Evolutionary conservation across 2,797 vertebrate genomes (phyloP).

Genomic region (Mus caroli): DNA sequence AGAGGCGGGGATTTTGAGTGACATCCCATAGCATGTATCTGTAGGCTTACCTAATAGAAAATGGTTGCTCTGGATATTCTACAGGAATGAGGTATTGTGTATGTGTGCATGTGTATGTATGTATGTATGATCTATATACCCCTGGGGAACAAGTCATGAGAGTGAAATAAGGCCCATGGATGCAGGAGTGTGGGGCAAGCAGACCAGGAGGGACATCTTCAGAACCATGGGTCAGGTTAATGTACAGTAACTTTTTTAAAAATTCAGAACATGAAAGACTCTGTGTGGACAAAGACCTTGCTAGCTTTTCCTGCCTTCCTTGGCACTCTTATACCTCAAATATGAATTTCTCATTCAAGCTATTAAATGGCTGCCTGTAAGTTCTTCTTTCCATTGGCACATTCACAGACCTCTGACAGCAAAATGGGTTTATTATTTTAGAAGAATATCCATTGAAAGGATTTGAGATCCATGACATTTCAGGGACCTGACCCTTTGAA

Average conservation of each 20-base stretch:
- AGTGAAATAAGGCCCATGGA: neutral
- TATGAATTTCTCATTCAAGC: neutral
- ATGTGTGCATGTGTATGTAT: neutral
- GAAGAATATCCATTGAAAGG: neutral
- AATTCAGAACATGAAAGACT: neutral
- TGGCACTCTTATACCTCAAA: neutral
- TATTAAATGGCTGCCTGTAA: neutral
- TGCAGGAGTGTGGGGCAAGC: neutral
- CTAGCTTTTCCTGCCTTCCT: accelerated
- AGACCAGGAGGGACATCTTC: neutral
- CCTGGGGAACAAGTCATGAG: neutral
- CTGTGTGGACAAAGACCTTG: neutral
- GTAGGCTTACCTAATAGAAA: neutral
- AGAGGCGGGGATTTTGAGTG: neutral
- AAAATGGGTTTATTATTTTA: neutral
- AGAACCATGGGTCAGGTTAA: neutral
- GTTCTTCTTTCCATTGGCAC: neutral
- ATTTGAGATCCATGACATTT: neutral
- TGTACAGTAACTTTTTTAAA: neutral
- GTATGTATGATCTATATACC: neutral
- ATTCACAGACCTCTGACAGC: neutral
- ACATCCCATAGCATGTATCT: neutral
- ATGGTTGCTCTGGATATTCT: neutral
- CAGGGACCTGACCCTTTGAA: neutral
- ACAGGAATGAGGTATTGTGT: neutral